Conservation (phyloP, 2,888 invertebrate genomes). For the Exocentrus adspersus region DNA sequence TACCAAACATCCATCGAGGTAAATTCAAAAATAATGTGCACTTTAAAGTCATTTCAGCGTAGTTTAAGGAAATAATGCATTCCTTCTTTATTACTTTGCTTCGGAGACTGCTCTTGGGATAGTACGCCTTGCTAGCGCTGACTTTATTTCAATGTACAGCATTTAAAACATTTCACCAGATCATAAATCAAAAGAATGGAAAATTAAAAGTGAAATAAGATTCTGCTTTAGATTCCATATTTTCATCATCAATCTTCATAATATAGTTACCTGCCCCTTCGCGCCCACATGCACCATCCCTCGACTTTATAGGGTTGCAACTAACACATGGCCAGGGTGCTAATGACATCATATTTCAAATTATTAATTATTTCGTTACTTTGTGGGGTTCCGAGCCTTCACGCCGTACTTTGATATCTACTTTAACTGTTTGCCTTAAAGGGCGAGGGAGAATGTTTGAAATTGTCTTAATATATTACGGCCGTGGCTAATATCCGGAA, state of each 20-base stretch:
- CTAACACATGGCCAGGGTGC: conserved; percentile 59
- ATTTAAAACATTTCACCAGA: conserved; percentile 39
- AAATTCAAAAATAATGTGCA: conserved; percentile 13
- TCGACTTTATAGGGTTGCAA: conserved; percentile 42
- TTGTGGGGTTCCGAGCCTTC: conserved; percentile 32
- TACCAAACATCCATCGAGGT: background rate
- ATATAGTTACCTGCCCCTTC: conserved; percentile 52
- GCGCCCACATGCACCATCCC: conserved; percentile 39
- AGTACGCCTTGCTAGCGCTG: conserved; percentile 17
- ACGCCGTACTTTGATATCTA: conserved; percentile 34
- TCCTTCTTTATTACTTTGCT: conserved; percentile 20
- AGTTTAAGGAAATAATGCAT: conserved; percentile 19
- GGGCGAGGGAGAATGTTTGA: conserved; percentile 29
- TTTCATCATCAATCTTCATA: conserved; percentile 56
- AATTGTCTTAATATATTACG: conserved; percentile 19
- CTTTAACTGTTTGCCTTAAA: conserved; percentile 35
- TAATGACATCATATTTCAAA: conserved; percentile 60
- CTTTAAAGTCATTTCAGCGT: conserved; percentile 5
- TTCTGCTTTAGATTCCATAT: conserved; percentile 50
- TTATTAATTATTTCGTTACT: conserved; percentile 57
- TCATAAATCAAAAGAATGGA: conserved; percentile 47
- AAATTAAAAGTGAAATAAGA: conserved; percentile 54
- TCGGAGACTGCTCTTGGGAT: conserved; percentile 8
- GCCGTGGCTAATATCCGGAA: background rate
- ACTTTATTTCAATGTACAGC: conserved; percentile 42